Conservation (phyloP, 2,797 vertebrate species). For the Philypnodon macrostomus region DNA sequence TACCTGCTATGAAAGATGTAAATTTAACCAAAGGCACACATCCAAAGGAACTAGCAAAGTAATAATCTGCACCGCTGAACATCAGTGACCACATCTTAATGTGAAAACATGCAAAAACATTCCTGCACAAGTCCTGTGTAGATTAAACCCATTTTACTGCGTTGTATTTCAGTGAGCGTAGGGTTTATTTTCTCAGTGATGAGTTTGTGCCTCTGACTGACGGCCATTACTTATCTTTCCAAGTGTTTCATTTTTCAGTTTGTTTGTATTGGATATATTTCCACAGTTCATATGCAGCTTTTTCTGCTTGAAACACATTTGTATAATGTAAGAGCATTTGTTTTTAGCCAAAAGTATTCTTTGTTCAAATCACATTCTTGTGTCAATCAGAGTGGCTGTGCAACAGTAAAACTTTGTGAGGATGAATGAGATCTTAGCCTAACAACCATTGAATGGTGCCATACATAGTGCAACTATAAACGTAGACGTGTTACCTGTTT, state of each 20-base stretch:
- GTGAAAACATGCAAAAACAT: constrained; percentile 75
- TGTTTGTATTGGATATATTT: constrained; percentile 24
- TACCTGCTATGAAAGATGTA: constrained; percentile 93
- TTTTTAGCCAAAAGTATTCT: constrained; percentile 39
- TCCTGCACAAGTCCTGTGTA: constrained; percentile 46
- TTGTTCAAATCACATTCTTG: too few species aligned
- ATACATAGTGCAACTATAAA: constrained; percentile 52
- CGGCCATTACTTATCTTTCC: constrained; percentile 45
- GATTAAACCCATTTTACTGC: constrained; percentile 72
- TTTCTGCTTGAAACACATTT: constrained; percentile 30
- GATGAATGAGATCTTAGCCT: constrained; percentile 15
- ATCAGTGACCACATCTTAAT: constrained; percentile 84
- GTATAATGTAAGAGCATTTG: constrained; percentile 27
- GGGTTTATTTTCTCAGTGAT: constrained; percentile 55
- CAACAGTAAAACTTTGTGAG: constrained; percentile 8
- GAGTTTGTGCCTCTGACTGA: constrained; percentile 63
- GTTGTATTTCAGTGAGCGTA: constrained; percentile 64
- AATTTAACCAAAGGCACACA: constrained; percentile 89
- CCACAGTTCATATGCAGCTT: constrained; percentile 28
- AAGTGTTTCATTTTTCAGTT: constrained; percentile 13
- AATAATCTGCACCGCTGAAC: constrained; percentile 81
- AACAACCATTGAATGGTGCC: constrained; percentile 60
- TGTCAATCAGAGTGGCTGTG: constrained; percentile 19
- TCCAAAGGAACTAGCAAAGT: constrained; percentile 82
- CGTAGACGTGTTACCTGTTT: constrained; percentile 37